Base-by-base conservation (phyloP, 2,113 vertebrate genomes). In the Cryptotis parvus region DNA sequence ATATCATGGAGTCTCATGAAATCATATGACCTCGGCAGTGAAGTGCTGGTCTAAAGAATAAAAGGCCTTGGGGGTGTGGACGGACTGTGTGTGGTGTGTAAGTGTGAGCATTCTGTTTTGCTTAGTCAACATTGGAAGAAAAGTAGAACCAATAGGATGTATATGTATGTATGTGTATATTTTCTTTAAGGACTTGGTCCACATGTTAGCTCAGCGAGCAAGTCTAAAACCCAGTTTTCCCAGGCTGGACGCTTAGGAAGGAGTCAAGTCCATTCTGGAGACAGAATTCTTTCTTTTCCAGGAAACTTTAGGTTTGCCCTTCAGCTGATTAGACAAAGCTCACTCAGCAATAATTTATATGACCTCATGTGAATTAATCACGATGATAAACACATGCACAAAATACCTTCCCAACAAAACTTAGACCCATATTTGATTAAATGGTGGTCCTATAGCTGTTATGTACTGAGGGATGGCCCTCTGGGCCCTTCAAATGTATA, bases 131-230 rank as follows among this genome's bases (percentile, higher is more conserved):
- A 55, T 55, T 55, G 14, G 5, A 5, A 18, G 52, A 55, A 16
- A 55, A 11, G 11, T 11, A 45, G 43, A 45, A 45, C 43, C 43
- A 45, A 20, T 20, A 55, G 7, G 52, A 55, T 55, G 20, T 66
- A 4, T 8, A 7, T 2, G 6, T 1, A 7, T 1, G 24, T 35
- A 72, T 74, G 58, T 55, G 18, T 55, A 8, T 52, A 7, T 55
- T 55, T 55, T 20, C 52, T 55, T 68, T 37, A 20, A 70, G 49
- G 27, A 35, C 31, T 6, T 35, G 33, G 78, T 26, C 79, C 69
- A 35, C 1, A 0, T 52, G 41, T 70, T 9, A 14, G 2, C 6
- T n/a, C 3, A 15, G 49, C 7, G 15, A 65, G 39, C 8, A 6
- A 39, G 12, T 27, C 27, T 37, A 26, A 74, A 78, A 68, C 22